Evolutionary conservation across 2,113 vertebrate species (phyloP).

Genomic region (Daphoenositta chrysoptera): DNA sequence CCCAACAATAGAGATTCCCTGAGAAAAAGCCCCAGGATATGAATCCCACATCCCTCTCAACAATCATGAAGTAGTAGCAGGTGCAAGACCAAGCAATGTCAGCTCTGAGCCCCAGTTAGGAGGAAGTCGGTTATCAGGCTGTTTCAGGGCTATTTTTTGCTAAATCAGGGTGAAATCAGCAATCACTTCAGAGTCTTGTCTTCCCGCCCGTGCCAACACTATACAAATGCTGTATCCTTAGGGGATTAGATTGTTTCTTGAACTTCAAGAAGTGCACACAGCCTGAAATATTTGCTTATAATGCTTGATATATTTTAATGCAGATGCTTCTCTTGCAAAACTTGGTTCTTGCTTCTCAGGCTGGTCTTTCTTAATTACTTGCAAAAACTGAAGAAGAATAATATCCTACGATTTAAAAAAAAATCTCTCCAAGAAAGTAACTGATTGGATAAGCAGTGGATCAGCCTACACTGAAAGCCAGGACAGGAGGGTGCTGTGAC

Average conservation of each 20-base stretch:
- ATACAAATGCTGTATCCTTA: background rate
- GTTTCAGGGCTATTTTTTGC: background rate
- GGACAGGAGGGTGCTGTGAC: background rate
- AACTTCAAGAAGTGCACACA: background rate
- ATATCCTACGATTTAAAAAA: background rate
- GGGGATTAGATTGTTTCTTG: background rate
- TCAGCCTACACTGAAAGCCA: background rate
- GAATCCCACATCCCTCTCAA: background rate
- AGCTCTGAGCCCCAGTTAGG: background rate
- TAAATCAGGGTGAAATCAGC: background rate
- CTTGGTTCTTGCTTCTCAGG: background rate
- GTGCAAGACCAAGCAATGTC: background rate
- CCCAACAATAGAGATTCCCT: background rate
- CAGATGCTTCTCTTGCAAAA: background rate
- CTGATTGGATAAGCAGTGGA: background rate
- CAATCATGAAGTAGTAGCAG: background rate
- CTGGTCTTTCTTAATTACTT: background rate
- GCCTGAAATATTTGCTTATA: background rate
- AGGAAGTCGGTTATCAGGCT: background rate
- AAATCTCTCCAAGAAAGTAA: rapidly evolving
- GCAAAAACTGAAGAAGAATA: background rate
- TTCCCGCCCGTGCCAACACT: background rate
- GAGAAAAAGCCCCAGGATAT: background rate
- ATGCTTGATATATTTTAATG: background rate
- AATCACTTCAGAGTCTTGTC: background rate